phyloP scores from a whole-genome alignment of 92 coral and sea anemone genomes.

The Zoanthus sansibaricus region DNA sequence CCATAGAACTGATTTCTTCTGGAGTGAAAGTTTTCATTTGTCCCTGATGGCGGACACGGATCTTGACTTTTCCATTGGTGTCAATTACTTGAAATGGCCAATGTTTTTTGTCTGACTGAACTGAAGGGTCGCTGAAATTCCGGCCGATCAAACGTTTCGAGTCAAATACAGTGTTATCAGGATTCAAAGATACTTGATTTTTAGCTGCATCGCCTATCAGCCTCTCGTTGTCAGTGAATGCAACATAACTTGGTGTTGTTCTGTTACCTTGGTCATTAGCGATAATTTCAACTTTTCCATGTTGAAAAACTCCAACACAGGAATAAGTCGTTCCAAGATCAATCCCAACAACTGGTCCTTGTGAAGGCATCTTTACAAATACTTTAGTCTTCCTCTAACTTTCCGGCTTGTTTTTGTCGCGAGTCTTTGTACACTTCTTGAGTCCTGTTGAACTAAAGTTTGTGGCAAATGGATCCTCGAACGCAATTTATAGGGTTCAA shows the following conservation, averaged over 20 bases:
- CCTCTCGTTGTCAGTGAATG: constrained; percentile 92
- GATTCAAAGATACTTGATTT: constrained; percentile 93
- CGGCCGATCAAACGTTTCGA: constrained; percentile 95
- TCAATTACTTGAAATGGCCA: constrained; percentile 73
- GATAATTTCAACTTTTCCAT: constrained; percentile 95
- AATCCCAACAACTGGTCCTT: constrained; percentile 88
- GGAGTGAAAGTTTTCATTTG: constrained; percentile 70
- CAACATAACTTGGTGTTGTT: constrained; percentile 97
- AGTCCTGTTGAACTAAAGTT: neutral
- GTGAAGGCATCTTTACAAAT: constrained; percentile 59
- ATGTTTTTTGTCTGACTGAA: constrained; percentile 87
- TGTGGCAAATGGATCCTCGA: neutral
- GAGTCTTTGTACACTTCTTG: constrained; percentile 12
- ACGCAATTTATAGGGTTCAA: neutral
- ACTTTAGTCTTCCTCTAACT: neutral
- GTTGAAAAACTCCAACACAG: constrained; percentile 97
- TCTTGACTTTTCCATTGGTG: constrained; percentile 70
- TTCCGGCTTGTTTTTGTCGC: neutral
- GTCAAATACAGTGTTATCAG: constrained; percentile 87
- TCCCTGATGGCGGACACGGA: constrained; percentile 67
- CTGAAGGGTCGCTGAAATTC: constrained; percentile 74
- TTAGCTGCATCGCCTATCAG: constrained; percentile 94
- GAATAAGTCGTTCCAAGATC: constrained; percentile 98
- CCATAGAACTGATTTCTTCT: constrained; percentile 81
- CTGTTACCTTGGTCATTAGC: constrained; percentile 98